Percentiles rank a stretch among this genome's conserved stretches.
phyloP scores from a whole-genome alignment of 2,888 invertebrate genomes.

The Notocelia uddmanniana region DNA sequence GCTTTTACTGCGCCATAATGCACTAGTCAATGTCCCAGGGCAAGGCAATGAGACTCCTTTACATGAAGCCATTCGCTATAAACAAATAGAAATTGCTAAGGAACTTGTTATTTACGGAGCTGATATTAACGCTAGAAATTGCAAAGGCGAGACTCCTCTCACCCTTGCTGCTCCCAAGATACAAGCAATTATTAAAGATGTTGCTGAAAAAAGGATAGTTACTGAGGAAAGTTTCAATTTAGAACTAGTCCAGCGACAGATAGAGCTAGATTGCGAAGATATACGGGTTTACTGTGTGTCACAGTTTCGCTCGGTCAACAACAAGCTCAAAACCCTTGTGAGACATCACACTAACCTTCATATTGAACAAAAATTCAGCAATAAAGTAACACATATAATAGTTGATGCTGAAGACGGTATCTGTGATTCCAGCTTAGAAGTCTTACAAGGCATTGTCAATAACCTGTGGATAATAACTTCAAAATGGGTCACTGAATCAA shows the following conservation, averaged over 20 bases:
- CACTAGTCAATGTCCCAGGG: constrained; percentile 87
- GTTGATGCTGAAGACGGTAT: constrained; percentile 82
- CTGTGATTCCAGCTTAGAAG: constrained; percentile 80
- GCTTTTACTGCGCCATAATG: constrained; percentile 86
- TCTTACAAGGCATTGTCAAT: constrained; percentile 85
- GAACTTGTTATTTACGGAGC: constrained; percentile 87
- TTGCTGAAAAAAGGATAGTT: constrained; percentile 62
- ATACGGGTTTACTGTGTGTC: constrained; percentile 68
- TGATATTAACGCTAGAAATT: constrained; percentile 79
- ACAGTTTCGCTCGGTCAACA: constrained; percentile 61
- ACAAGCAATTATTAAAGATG: constrained; percentile 60
- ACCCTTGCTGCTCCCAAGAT: constrained; percentile 68
- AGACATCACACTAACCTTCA: constrained; percentile 70
- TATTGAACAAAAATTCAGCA: constrained; percentile 68
- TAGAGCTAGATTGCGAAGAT: constrained; percentile 66
- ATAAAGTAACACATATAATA: constrained; percentile 87
- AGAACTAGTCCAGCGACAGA: constrained; percentile 61
- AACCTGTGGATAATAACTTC: constrained; percentile 87
- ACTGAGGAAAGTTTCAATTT: constrained; percentile 73
- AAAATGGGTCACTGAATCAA: constrained; percentile 81
- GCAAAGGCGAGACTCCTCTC: constrained; percentile 83
- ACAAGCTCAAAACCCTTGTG: constrained; percentile 65
- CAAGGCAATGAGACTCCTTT: constrained; percentile 87
- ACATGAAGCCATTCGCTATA: constrained; percentile 87
- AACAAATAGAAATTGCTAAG: constrained; percentile 79